phyloP scores from a whole-genome alignment of 2,797 vertebrate genomes.

The Silurus aristotelis region DNA sequence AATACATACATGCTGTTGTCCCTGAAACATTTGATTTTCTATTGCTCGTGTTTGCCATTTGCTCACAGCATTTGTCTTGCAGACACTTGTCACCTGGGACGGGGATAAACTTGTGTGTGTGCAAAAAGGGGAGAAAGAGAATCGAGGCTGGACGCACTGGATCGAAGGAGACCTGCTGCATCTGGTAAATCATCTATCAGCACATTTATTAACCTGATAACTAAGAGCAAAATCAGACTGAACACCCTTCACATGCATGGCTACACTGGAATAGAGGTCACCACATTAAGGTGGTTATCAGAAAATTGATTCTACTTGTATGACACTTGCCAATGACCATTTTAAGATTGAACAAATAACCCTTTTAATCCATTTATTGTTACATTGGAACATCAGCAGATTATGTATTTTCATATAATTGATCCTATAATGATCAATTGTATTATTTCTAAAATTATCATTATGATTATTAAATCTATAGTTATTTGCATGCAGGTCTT shows the following conservation, averaged over 20 bases:
- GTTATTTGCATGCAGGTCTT: no score
- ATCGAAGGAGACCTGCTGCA: constrained; percentile 88
- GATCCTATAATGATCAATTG: no score
- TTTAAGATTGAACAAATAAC: background rate
- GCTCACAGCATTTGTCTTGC: constrained; percentile 30
- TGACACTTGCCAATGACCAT: background rate
- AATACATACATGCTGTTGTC: background rate
- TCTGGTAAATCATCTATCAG: constrained; percentile 76
- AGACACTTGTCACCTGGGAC: constrained; percentile 89
- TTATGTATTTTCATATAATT: background rate
- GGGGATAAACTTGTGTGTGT: constrained; percentile 87
- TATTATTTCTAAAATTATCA: no score
- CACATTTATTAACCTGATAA: constrained; percentile 3
- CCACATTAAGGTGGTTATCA: background rate
- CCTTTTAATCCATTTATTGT: background rate
- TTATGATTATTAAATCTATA: no score
- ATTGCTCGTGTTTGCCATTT: background rate
- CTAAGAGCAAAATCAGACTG: background rate
- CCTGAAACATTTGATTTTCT: background rate
- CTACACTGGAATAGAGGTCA: background rate
- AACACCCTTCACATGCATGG: background rate
- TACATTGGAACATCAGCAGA: background rate
- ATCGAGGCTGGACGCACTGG: constrained; percentile 95
- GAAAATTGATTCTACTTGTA: background rate
- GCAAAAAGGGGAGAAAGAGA: constrained; percentile 93